Percentiles rank a stretch among this genome's conserved stretches.
Evolutionary conservation across 2,797 vertebrate genomes (phyloP).

Genomic region (Pitangus sulphuratus): DNA sequence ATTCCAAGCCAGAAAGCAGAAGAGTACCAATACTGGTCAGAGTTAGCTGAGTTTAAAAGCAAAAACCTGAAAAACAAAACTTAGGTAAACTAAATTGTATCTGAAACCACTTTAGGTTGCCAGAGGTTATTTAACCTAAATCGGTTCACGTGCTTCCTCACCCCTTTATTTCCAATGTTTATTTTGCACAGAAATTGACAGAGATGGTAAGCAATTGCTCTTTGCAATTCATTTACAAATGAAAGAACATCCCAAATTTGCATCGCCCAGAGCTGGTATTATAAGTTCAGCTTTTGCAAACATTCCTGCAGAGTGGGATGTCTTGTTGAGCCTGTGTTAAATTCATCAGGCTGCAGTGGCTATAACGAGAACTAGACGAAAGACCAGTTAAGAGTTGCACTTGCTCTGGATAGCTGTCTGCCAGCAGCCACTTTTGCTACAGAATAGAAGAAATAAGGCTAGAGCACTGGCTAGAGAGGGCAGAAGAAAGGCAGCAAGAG

Average conservation of each 20-base stretch:
- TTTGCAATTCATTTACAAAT: not conserved
- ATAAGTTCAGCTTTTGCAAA: not conserved
- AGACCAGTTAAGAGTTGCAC: not conserved
- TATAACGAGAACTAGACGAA: not conserved
- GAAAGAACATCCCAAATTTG: not conserved
- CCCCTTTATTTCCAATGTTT: not conserved
- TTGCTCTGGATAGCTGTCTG: not conserved
- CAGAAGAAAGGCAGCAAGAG: not conserved
- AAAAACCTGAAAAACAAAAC: not conserved
- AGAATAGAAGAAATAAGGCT: not conserved
- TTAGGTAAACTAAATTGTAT: not conserved
- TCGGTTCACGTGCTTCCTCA: not conserved
- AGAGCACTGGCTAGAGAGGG: not conserved
- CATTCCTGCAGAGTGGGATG: accelerated
- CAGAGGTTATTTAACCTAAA: not conserved
- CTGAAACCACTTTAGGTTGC: not conserved
- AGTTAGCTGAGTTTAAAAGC: not conserved
- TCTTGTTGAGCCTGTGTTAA: not conserved
- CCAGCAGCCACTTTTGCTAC: not conserved
- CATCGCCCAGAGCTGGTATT: not conserved
- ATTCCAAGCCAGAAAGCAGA: not conserved
- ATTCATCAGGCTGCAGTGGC: not conserved
- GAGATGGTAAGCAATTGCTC: not conserved
- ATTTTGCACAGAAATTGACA: not conserved
- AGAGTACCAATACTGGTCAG: not conserved